Evolutionary conservation across 1,140 invertebrate genomes (phyloP).

Genomic region (Aporrectodea caliginosa): DNA sequence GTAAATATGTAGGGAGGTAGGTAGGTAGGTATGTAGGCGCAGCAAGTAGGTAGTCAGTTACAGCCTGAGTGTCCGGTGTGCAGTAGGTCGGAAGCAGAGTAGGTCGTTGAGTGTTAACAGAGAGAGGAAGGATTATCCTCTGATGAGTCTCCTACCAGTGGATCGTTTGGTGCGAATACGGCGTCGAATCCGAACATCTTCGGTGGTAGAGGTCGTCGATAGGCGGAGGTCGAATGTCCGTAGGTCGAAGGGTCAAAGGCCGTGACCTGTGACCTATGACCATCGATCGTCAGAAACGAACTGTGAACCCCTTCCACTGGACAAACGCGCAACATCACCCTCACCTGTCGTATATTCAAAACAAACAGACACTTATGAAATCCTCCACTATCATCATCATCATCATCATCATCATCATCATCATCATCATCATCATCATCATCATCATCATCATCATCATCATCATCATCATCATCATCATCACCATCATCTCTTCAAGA

Average conservation of each 20-base stretch:
- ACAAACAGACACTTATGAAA: too few relatives aligned
- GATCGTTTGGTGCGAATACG: background rate
- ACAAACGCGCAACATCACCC: background rate
- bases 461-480: conserved; percentile 3
- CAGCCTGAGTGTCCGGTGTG: too few relatives aligned
- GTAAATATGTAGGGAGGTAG: too few relatives aligned
- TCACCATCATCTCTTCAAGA: background rate
- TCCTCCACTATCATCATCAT: background rate
- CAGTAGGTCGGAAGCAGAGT: too few relatives aligned
- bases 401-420: background rate
- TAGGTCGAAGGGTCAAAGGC: background rate
- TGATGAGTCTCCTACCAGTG: background rate
- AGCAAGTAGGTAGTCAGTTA: too few relatives aligned
- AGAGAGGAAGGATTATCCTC: too few relatives aligned
- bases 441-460: conserved; percentile 3
- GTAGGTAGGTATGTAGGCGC: too few relatives aligned
- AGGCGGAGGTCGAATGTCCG: background rate
- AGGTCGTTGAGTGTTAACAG: too few relatives aligned
- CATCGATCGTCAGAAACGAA: background rate
- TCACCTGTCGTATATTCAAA: too few relatives aligned
- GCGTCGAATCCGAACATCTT: background rate
- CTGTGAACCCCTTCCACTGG: background rate
- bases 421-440: conserved; percentile 11
- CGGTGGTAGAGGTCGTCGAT: background rate
- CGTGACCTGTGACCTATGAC: background rate